Base-by-base conservation (phyloP, 1,140 invertebrate genomes). In the Drosophila sechellia region DNA sequence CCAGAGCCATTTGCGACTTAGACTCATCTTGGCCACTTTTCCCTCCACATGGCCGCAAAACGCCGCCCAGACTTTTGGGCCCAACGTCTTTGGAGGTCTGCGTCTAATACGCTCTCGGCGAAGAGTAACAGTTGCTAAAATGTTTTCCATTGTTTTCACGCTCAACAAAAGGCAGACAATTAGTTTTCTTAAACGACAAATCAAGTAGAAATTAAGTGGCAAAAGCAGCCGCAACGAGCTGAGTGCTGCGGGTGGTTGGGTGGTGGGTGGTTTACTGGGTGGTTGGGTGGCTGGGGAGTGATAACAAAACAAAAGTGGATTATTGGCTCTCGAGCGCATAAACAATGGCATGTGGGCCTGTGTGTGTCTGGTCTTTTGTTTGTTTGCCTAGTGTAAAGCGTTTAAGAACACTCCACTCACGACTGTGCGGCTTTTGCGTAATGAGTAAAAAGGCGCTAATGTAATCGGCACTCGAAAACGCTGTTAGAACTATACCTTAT, bases 121-220 rank as follows among this genome's bases (percentile, higher is more conserved):
- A 11, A 63, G 76, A 84, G 84, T 84, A 89, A 89, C 84, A 89
- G 85, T 89, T 89, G 84, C 84, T 89, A 89, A 89, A 89, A 89
- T 89, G 84, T 89, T 89, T 89, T 84, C 84, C 77, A 89, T 89
- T 89, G 84, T 89, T 89, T 89, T 89, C 84, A 89, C 85, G 84
- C 85, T 89, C 73, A 89, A 89, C 84, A 89, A 89, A 89, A 89
- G 84, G 73, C 86, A 90, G 86, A 90, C 86, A 90, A 90, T 90
- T 90, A 90, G 87, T 90, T 90, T 90, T 86, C 86, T 90, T 90
- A 90, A 90, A 89, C 87, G 86, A 90, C 86, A 90, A 90, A 90
- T 90, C 87, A 90, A 90, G 87, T 90, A 86, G 86, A 90, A 90
- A 86, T 86, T 90, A 90, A 90, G 86, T 90, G 81, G 85, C 53